phyloP scores from a whole-genome alignment of 1,140 invertebrate genomes.

The Calliopsis andreniformis region DNA sequence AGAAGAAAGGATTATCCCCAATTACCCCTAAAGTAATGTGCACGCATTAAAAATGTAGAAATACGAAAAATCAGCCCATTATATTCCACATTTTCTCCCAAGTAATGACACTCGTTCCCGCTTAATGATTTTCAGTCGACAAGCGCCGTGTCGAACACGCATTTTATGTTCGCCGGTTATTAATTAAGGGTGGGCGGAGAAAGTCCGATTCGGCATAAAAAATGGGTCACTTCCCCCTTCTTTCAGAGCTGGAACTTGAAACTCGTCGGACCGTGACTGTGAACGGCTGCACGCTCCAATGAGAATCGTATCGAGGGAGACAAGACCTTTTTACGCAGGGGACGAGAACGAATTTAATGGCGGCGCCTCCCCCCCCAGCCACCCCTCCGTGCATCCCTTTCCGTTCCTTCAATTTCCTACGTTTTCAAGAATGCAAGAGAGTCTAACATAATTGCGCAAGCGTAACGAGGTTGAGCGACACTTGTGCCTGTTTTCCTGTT shows the following conservation, averaged over 20 bases:
- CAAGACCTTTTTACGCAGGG: slow-evolving; percentile 28
- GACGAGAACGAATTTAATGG: slow-evolving; percentile 41
- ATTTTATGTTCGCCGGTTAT: not conserved
- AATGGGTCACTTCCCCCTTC: slow-evolving; percentile 34
- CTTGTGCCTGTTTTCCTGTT: slow-evolving; percentile 39
- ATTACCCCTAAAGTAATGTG: too few species aligned
- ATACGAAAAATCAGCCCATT: too few species aligned
- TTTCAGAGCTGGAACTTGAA: slow-evolving; percentile 29
- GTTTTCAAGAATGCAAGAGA: slow-evolving; percentile 45
- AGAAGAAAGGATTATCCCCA: too few species aligned
- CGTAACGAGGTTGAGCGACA: slow-evolving; percentile 46
- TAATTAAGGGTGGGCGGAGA: slow-evolving; percentile 8
- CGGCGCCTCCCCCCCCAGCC: not conserved
- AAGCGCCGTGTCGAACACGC: not conserved
- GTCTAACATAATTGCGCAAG: slow-evolving; percentile 32
- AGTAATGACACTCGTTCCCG: too few species aligned
- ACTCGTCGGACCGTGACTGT: slow-evolving; percentile 27
- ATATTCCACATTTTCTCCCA: too few species aligned
- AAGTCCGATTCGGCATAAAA: slow-evolving; percentile 35
- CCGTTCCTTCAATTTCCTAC: slow-evolving; percentile 48
- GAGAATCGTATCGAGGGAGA: slow-evolving; percentile 35
- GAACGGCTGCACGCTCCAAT: slow-evolving; percentile 31
- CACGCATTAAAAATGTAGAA: too few species aligned
- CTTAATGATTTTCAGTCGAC: too few species aligned
- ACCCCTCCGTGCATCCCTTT: not conserved